Evolutionary conservation across 53 echinoderm and acorn worm species (phyloP), one percentile per base, ranked within the genome.

Genomic region (Paracentrotus lividus): DNA sequence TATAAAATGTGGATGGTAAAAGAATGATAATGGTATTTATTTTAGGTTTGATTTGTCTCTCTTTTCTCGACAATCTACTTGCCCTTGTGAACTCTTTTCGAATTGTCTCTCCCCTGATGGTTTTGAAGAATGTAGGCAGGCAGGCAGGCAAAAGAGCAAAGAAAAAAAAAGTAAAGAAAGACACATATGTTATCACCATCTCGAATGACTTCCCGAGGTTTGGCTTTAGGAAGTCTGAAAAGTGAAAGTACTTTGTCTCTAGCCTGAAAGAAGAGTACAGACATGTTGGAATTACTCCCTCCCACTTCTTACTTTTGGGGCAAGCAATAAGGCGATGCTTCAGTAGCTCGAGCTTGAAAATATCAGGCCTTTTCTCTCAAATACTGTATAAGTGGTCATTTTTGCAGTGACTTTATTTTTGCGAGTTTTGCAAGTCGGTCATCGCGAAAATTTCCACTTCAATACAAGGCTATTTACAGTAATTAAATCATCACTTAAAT

Each of bases 191-290:
- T 81, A 81, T 81, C 81, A 81, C 81, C 81, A 81, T 81, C 81
- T 81, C 81, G 9, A 47, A 81, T 81, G 14, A 47, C 49, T 81
- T 81, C 81, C 81, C n/a, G 6, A 81, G 81, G 81, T 47, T 81
- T 24, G 81, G 81, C 81, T n/a, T 81, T 24, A 47, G 81, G 47
- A 47, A 81, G 47, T 81, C 26, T 10, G 81, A 81, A 44, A 81
- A 81, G 81, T 81, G 81, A 81, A 81, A 81, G 81, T 81, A 81
- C 81, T 81, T 81, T 81, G 72, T 72, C 72, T 72, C 72, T 72
- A 72, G 40, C 66, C 20, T 57, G 57, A 57, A 57, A 20, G 20
- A 57, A 26, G 60, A 60, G 60, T 66, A 66, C 32, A 66, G 29
- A 31, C 72, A 72, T 72, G 72, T n/a, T 24, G 81, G 27, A 47